Base-by-base conservation (phyloP, 2,888 invertebrate species). In the Sussaba pulchella region DNA sequence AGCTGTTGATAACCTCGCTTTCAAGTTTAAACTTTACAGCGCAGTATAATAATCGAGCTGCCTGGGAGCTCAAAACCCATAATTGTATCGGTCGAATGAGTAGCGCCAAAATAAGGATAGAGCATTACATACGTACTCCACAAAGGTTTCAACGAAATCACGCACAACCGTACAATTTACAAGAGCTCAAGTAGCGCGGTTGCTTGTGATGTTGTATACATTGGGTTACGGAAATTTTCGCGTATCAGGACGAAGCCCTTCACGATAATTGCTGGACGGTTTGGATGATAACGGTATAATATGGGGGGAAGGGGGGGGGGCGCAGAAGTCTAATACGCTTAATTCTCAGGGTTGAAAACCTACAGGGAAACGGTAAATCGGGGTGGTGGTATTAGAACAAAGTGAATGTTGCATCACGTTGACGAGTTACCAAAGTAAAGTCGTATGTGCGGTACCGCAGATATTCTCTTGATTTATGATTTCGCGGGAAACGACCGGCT, bases 381-480 rank as follows among this genome's bases (percentile, higher is more conserved):
- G 24, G 54, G 14, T 1, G 14, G 54, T 71, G 59, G n/a, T n/a
- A n/a, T n/a, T 70, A 67, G 54, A 61, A 72, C 67, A 72, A 21
- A 45, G 52, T 50, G 50, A 57, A 47, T 26, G 47, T 76, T 45
- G 39, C 47, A 66, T 17, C 39, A 41, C 43, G 50, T 77, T 26
- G 36, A 67, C 59, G 57, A 21, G 63, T 69, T 43, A 61, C 61
- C 50, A 72, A 79, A 79, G 78, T 79, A 57, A 50, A 74, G 52
- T 73, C 63, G 82, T 78, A 77, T 77, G 81, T 79, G 78, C 57
- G n/a, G n/a, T n/a, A 77, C 67, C 75, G 61, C 64, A 73, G 83
- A 83, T 84, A 86, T 87, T 85, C 84, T 63, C 77, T 82, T 89
- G 87, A 89, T 89, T 88, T 89, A 88, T 86, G 88, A 87, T 89